Percentiles rank a stretch among this genome's conserved stretches.
phyloP scores from a whole-genome alignment of 2,113 vertebrate genomes.

The Hippoglossus stenolepis region DNA sequence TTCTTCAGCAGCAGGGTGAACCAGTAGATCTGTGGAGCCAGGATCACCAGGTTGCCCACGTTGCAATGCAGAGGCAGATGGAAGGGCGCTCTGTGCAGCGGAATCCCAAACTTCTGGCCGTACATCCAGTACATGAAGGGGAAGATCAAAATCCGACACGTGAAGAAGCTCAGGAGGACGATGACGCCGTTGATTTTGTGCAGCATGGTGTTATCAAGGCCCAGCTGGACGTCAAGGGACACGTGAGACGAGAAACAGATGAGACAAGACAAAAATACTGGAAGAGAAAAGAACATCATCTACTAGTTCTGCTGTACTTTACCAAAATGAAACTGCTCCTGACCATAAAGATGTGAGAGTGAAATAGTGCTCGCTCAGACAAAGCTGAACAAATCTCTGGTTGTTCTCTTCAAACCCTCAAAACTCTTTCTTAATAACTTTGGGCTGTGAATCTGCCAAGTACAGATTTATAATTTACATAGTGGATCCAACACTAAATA shows the following conservation, averaged over 20 bases:
- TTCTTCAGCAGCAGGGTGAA: conserved; percentile 89
- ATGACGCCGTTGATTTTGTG: conserved; percentile 88
- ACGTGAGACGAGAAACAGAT: background rate
- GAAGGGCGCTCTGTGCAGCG: conserved; percentile 83
- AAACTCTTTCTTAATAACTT: too few species aligned
- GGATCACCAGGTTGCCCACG: conserved; percentile 85
- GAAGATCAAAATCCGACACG: conserved; percentile 90
- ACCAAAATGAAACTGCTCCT: background rate
- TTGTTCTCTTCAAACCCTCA: too few species aligned
- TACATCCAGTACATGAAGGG: conserved; percentile 93
- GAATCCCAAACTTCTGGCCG: conserved; percentile 80
- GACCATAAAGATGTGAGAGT: too few species aligned
- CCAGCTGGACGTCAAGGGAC: conserved; percentile 78
- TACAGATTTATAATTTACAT: too few species aligned
- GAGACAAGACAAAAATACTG: background rate
- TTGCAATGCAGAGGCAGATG: conserved; percentile 89
- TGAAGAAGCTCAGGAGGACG: conserved; percentile 87
- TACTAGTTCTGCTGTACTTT: too few species aligned
- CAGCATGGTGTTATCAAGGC: conserved; percentile 84
- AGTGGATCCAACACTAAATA: too few species aligned
- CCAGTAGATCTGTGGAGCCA: conserved; percentile 93
- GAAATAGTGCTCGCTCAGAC: too few species aligned
- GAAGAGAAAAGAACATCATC: too few species aligned
- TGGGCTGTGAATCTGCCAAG: too few species aligned
- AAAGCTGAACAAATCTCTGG: too few species aligned